Base-by-base conservation (phyloP, 1,140 invertebrate genomes). In the Dreissena polymorpha region DNA sequence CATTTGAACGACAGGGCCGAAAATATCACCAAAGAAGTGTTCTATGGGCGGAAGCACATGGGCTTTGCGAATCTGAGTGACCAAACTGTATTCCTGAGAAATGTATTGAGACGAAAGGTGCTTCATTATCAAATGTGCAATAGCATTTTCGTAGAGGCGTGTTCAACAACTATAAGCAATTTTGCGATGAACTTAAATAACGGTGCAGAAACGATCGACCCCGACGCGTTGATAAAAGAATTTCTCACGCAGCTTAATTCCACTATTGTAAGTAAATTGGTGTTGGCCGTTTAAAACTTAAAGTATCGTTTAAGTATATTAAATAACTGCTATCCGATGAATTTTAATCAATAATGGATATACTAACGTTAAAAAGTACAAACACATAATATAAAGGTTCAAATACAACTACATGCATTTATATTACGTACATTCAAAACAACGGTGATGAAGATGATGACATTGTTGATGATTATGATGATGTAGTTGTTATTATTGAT, bases 1-100 rank as follows among this genome's bases (percentile, higher is more conserved):
- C 76, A 78, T 39, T 21, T 57, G 23, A 78, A 78, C 53, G 76
- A 78, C 53, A 25, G 76, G 64, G 53, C 76, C 18, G 50, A 27
- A 53, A 78, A 78, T 69, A 21, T 50, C 3, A 57, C 67, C 10
- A 69, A 64, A 51, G 25, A 69, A n/a, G 64, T 78, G 12, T 78
- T 55, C 25, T 67, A 60, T 18, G 65, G 53, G 18, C 25, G 76
- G 29, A 29, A 50, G 69, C 76, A 78, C 23, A 29, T 78, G 8
- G 76, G 76, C 12, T 68, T 68, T 29, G 76, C 76, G 14, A 65
- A 78, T 69, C 57, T 55, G 2, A 29, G 50, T n/a, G 76, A 78
- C 53, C 55, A 55, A 23, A 78, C 67, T 53, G 16, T 27, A 18
- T 8, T 6, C 29, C 49, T 78, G 10, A 60, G 76, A 49, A 25